Conservation (phyloP, 2,797 vertebrate species). For the Thalassophryne amazonica region DNA sequence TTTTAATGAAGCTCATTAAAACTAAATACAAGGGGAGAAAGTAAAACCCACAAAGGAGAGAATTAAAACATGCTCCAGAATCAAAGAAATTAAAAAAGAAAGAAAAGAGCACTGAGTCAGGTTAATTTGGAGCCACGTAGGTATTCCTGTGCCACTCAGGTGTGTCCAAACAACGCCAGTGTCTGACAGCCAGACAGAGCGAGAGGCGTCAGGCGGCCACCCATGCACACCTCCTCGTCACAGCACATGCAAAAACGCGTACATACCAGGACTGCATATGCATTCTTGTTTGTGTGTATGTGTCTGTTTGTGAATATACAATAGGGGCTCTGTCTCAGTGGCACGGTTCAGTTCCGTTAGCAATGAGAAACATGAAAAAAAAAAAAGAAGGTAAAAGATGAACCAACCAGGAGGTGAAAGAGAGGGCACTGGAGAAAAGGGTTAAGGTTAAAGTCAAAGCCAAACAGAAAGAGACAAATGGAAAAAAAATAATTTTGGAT, state of each 20-base stretch:
- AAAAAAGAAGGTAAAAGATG: constrained; percentile 16
- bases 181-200: constrained; percentile 81
- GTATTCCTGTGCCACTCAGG: constrained; percentile 79
- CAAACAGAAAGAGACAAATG: not conserved
- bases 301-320: constrained; percentile 60
- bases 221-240: constrained; percentile 46
- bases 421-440: constrained; percentile 43
- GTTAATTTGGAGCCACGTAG: constrained; percentile 38
- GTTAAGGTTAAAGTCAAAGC: not conserved
- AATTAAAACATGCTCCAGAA: not conserved
- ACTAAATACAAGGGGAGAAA: no score
- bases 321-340: constrained; percentile 70
- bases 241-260: constrained; percentile 47
- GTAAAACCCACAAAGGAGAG: no score
- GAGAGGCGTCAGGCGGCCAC: constrained; percentile 81
- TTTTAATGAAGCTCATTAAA: no score
- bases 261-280: constrained; percentile 28
- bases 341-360: constrained; percentile 70
- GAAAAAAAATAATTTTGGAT: no score
- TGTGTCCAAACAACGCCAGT: constrained; percentile 82
- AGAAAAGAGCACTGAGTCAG: constrained; percentile 3
- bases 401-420: constrained; percentile 15
- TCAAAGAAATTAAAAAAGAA: constrained; percentile 1
- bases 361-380: constrained; percentile 76
- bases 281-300: constrained; percentile 56